Evolutionary conservation across 2,888 invertebrate genomes (phyloP).

Genomic region (Drosophila phalerata): DNA sequence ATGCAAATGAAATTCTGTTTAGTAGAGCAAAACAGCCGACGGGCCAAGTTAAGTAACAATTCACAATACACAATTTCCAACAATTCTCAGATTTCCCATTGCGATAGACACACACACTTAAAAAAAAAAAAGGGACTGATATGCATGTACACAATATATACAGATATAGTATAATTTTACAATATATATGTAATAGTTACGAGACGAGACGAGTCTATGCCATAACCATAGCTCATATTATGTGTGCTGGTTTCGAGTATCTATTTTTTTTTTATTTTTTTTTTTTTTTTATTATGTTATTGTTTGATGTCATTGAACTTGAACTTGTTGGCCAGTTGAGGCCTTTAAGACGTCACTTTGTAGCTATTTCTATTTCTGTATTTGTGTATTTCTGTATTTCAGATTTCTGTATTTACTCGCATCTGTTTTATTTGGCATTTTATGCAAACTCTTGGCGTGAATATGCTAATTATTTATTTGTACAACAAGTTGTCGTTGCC

Average conservation of each 20-base stretch:
- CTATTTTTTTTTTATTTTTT: slow-evolving; percentile 17
- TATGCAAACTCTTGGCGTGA: slow-evolving; percentile 76
- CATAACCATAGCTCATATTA: slow-evolving; percentile 69
- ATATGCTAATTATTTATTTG: slow-evolving; percentile 69
- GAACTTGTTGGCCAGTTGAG: slow-evolving; percentile 65
- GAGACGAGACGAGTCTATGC: slow-evolving; percentile 38
- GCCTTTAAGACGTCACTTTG: slow-evolving; percentile 36
- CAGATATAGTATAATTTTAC: slow-evolving; percentile 6
- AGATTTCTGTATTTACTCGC: slow-evolving; percentile 24
- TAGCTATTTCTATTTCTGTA: slow-evolving; percentile 24
- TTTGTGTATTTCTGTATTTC: slow-evolving; percentile 15
- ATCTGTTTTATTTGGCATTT: slow-evolving; percentile 61
- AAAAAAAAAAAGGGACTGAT: slow-evolving; percentile 17
- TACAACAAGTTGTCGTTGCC: slow-evolving; percentile 43
- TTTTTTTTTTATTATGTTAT: slow-evolving; percentile 54
- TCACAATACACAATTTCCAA: slow-evolving; percentile 29
- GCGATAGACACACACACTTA: slow-evolving; percentile 39
- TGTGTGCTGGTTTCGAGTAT: slow-evolving; percentile 31
- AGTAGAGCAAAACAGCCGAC: slow-evolving; percentile 73
- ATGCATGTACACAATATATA: slow-evolving; percentile 3
- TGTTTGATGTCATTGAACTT: slow-evolving; percentile 79
- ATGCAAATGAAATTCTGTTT: slow-evolving; percentile 75
- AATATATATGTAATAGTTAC: slow-evolving; percentile 24
- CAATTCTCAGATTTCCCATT: slow-evolving; percentile 66
- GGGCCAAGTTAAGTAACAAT: slow-evolving; percentile 39